A percentile compares a stretch with the other conserved stretches of the same genome.
Evolutionary conservation across 2,113 vertebrate genomes (phyloP).

Genomic region (Calyptommatus sinebrachiatus): DNA sequence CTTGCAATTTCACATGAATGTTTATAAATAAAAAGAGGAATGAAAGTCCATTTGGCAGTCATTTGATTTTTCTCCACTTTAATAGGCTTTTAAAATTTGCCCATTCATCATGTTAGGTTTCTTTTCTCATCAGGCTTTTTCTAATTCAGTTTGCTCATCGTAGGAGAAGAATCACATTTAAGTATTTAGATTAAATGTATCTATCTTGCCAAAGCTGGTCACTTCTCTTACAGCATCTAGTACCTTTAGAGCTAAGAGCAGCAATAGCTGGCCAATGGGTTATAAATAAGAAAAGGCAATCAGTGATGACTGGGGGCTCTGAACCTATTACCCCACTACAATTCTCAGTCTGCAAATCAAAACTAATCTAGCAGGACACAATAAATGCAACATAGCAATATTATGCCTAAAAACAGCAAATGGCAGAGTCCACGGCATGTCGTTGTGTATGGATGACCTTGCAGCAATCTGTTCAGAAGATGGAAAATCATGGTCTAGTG

Average conservation of each 20-base stretch:
- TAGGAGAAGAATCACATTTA: slow-evolving; percentile 41
- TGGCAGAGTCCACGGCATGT: slow-evolving; percentile 1
- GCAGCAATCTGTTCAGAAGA: background rate
- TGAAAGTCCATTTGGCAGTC: slow-evolving; percentile 61
- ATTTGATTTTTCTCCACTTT: slow-evolving; percentile 63
- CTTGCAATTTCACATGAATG: slow-evolving; percentile 55
- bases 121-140: slow-evolving; percentile 41
- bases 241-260: background rate
- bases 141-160: slow-evolving; percentile 39
- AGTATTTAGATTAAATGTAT: slow-evolving; percentile 42
- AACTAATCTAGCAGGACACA: background rate
- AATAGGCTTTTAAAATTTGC: slow-evolving; percentile 58
- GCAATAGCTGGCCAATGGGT: slow-evolving; percentile 20
- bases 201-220: slow-evolving; percentile 10
- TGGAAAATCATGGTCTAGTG: background rate
- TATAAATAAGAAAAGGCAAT: slow-evolving; percentile 17
- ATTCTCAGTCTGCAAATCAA: background rate
- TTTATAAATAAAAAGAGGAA: slow-evolving; percentile 69
- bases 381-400: background rate
- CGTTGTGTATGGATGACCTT: background rate
- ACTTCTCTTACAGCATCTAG: slow-evolving; percentile 24
- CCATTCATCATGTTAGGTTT: slow-evolving; percentile 61
- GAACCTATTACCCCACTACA: background rate
- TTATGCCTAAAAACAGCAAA: background rate
- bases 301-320: slow-evolving; percentile 18